Percentiles rank a stretch among this genome's conserved stretches.
phyloP scores from a whole-genome alignment of 2,113 vertebrate genomes.

The Lota lota region DNA sequence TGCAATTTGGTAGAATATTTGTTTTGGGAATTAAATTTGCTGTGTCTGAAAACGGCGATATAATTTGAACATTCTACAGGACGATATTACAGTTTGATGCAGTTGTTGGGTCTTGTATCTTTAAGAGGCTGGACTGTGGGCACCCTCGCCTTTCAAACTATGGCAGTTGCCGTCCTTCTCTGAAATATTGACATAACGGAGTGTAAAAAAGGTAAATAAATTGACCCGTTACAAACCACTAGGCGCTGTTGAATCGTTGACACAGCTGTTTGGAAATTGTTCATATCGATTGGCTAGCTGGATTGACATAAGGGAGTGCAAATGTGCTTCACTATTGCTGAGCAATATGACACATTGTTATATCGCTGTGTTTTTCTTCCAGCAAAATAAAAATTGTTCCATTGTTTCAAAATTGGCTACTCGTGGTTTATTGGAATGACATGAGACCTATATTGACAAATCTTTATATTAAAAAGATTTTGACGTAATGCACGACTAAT shows the following conservation, averaged over 20 bases:
- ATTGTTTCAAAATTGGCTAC: too few relatives aligned
- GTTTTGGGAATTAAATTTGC: conserved; percentile 8
- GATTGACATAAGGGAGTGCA: too few relatives aligned
- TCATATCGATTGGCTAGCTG: too few relatives aligned
- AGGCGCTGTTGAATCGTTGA: neutral
- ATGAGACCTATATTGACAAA: too few relatives aligned
- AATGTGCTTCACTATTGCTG: too few relatives aligned
- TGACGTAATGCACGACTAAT: too few relatives aligned
- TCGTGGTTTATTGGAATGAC: too few relatives aligned
- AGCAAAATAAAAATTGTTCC: too few relatives aligned
- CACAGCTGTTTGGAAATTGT: neutral
- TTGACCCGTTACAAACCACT: conserved; percentile 24
- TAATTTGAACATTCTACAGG: conserved; percentile 8
- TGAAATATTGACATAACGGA: conserved; percentile 16
- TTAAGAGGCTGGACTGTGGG: conserved; percentile 5
- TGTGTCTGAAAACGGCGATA: conserved; percentile 25
- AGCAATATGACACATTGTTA: too few relatives aligned
- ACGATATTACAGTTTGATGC: conserved; percentile 3
- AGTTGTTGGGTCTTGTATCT: neutral
- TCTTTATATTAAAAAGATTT: too few relatives aligned
- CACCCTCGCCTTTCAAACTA: neutral
- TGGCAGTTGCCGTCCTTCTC: conserved; percentile 2
- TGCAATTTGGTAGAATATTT: conserved; percentile 24
- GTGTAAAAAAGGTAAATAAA: conserved; percentile 39
- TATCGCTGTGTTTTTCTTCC: too few relatives aligned